Evolutionary conservation across 1,140 invertebrate genomes (phyloP).

Genomic region (Triops cancriformis): DNA sequence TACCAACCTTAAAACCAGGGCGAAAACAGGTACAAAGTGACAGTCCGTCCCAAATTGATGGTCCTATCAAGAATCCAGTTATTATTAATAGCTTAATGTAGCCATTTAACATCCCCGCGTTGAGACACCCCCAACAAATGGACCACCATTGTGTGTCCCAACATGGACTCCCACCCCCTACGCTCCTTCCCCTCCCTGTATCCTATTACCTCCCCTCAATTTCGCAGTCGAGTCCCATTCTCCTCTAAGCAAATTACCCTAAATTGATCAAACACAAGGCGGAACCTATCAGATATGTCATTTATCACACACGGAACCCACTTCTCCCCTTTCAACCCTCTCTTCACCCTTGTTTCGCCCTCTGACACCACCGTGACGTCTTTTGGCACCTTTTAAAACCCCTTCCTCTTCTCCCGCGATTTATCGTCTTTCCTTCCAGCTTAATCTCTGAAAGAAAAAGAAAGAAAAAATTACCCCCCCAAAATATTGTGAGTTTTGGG

Average conservation of each 20-base stretch:
- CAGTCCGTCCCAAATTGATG: no score
- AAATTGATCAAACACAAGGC: constrained; percentile 10
- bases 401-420: background rate
- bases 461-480: no score
- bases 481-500: background rate
- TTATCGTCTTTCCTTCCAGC: background rate
- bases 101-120: no score
- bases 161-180: background rate
- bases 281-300: background rate
- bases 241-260: background rate
- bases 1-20: no score
- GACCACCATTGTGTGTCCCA: background rate
- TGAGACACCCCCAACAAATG: background rate
- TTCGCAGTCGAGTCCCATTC: background rate
- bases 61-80: no score
- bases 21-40: no score
- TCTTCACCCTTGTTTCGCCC: background rate
- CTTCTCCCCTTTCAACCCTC: background rate
- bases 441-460: background rate
- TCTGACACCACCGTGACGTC: background rate
- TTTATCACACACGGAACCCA: background rate
- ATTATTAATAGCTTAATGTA: no score
- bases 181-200: no score
- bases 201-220: background rate
- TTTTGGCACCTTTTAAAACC: constrained; percentile 2